Evolutionary conservation across 2,888 invertebrate species (phyloP), one percentile per base, ranked within the genome.

Genomic region (Cephus spinipes): DNA sequence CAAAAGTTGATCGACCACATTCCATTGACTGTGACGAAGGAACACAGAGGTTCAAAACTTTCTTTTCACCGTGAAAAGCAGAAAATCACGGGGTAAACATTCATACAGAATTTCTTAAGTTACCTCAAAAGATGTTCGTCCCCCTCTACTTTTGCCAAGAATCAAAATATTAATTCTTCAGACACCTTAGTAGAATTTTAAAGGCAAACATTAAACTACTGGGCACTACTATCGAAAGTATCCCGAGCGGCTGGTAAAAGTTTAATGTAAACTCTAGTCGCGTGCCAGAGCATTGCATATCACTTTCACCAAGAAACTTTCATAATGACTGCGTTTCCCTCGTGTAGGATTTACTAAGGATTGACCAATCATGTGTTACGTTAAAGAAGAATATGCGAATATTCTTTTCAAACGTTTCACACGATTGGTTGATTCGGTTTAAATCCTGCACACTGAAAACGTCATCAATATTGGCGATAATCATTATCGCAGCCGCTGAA

Each of bases 131-230:
- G 23, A 9, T 55, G 6, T 23, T 9, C 9, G 15, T 9, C 23
- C 9, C 23, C 55, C 2, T 23, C 1, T 55, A 23, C 9, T 82
- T 82, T 79, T 79, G 77, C 12, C 79, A 79, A 68, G 33, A 32
- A 76, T 73, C 73, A 31, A 34, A 23, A 34, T 23, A 11, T 12
- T 73, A 12, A 12, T 74, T 69, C 34, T 74, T 15, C 30, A 68
- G 31, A 30, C 9, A 33, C 31, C 68, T 68, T 69, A n/a, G 15
- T 0, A 55, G 1, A 55, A 23, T 23, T 55, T 55, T 55, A 23
- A 6, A 23, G 23, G 55, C 0, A 23, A 55, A 55, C 23, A 9
- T 55, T 23, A 55, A 55, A 55, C 9, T 1, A 23, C 23, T 23
- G 6, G 6, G 23, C 23, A 9, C 55, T 55, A 9, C 6, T 55